Conservation (phyloP, 2,888 invertebrate genomes). For the Desoria tigrina region DNA sequence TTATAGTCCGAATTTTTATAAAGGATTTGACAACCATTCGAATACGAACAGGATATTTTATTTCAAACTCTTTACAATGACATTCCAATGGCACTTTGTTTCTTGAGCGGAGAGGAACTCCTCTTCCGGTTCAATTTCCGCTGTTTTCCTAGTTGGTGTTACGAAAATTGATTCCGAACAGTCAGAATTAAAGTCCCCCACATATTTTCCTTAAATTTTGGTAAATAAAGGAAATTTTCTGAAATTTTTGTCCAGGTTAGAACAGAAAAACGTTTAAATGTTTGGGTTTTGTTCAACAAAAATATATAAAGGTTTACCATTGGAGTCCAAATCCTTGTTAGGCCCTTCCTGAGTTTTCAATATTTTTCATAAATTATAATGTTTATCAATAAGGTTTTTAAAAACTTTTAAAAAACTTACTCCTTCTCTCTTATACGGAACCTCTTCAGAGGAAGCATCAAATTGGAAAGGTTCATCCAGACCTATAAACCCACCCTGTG, state of each 20-base stretch:
- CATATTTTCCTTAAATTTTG: conserved; percentile 31
- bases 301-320: background rate
- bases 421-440: too few relatives aligned
- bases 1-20: background rate
- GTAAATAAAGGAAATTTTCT: too few relatives aligned
- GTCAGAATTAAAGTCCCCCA: conserved; percentile 29
- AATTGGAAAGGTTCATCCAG: too few relatives aligned
- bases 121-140: conserved; percentile 26
- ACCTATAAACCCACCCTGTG: too few relatives aligned
- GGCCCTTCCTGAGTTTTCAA: conserved; percentile 11
- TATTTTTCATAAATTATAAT: too few relatives aligned
- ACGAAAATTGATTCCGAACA: conserved; percentile 32
- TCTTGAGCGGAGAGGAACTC: conserved; percentile 19
- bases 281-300: too few relatives aligned
- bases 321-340: conserved; percentile 15
- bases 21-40: too few relatives aligned
- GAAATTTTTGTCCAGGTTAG: too few relatives aligned
- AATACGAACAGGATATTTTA: background rate
- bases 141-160: conserved; percentile 24
- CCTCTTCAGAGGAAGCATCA: too few relatives aligned
- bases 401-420: too few relatives aligned
- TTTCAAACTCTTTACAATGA: conserved; percentile 28
- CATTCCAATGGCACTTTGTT: conserved; percentile 40
- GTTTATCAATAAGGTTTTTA: too few relatives aligned
- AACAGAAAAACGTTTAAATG: too few relatives aligned